Percentiles rank a stretch among this genome's conserved stretches.
These are phyloP conservation scores for Myzus persicae DNA, from an alignment of 1,140 invertebrate genomes.

Conservation along the genomic window DNA sequence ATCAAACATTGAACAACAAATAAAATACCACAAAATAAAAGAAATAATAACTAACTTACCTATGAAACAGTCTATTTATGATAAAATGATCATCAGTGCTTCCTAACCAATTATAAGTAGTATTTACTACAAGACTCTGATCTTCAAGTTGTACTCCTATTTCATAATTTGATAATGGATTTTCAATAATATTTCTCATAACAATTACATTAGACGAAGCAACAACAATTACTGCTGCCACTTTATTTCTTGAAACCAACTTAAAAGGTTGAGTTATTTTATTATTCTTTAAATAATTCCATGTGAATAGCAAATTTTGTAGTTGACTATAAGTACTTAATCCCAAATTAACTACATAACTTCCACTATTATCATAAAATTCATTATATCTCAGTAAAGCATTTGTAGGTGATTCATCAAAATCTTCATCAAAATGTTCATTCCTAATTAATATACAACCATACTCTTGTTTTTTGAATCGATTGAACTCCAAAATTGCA, in stretches of 20 bases:
- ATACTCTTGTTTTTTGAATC: conserved; percentile 81
- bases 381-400: conserved; percentile 87
- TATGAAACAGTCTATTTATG: conserved; percentile 83
- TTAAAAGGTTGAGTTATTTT: conserved; percentile 86
- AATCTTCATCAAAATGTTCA: conserved; percentile 75
- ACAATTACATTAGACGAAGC: conserved; percentile 90
- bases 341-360: conserved; percentile 86
- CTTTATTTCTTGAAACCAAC: conserved; percentile 85
- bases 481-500: conserved; percentile 84
- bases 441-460: conserved; percentile 90
- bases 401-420: conserved; percentile 73
- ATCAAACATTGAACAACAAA: conserved; percentile 63
- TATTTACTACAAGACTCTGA: conserved; percentile 92
- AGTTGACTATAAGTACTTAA: conserved; percentile 83
- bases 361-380: conserved; percentile 85
- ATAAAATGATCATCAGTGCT: conserved; percentile 78
- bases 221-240: conserved; percentile 88
- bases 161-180: conserved; percentile 89
- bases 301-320: conserved; percentile 85
- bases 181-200: conserved; percentile 91
- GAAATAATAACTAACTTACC: conserved; percentile 64
- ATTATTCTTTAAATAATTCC: conserved; percentile 89
- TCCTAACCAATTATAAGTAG: conserved; percentile 93
- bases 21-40: neutral
- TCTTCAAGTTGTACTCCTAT: conserved; percentile 94